Percentiles rank a stretch among this genome's conserved stretches.
These are phyloP conservation scores for Sphenopsis melanotis DNA, from an alignment of 2,797 vertebrate genomes.

Conservation along the genomic window DNA sequence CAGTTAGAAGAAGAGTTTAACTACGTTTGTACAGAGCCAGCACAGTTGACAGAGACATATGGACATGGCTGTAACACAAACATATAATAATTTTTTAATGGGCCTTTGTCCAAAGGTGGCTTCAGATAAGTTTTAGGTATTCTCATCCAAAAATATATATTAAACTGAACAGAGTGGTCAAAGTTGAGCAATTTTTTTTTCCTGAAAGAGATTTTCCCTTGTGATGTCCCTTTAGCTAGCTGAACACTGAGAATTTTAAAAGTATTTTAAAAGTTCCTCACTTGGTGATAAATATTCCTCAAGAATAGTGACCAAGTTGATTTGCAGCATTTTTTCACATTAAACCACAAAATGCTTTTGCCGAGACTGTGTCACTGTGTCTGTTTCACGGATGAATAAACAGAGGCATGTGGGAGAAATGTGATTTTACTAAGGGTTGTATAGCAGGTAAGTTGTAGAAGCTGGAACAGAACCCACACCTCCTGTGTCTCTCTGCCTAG, in stretches of 20 bases:
- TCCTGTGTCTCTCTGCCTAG: neutral
- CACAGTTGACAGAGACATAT: neutral
- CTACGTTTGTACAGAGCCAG: neutral
- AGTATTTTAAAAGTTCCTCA: neutral
- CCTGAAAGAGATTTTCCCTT: neutral
- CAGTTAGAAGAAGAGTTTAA: slow-evolving; percentile 14
- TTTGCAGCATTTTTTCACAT: neutral
- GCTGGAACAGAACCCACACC: neutral
- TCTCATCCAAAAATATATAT: neutral
- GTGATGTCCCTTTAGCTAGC: neutral
- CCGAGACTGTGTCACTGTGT: neutral
- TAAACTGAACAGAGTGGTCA: neutral
- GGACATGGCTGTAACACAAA: neutral
- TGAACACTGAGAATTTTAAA: neutral
- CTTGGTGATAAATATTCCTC: neutral
- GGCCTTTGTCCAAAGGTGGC: neutral
- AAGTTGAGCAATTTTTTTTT: neutral
- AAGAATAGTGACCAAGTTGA: neutral
- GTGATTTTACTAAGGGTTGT: neutral
- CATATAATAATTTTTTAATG: neutral
- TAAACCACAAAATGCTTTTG: neutral
- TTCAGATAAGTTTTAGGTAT: neutral
- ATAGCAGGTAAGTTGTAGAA: neutral
- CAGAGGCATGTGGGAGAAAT: neutral
- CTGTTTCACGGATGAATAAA: neutral